phyloP scores from a whole-genome alignment of 2,888 invertebrate species.

The Germaria angustata region DNA sequence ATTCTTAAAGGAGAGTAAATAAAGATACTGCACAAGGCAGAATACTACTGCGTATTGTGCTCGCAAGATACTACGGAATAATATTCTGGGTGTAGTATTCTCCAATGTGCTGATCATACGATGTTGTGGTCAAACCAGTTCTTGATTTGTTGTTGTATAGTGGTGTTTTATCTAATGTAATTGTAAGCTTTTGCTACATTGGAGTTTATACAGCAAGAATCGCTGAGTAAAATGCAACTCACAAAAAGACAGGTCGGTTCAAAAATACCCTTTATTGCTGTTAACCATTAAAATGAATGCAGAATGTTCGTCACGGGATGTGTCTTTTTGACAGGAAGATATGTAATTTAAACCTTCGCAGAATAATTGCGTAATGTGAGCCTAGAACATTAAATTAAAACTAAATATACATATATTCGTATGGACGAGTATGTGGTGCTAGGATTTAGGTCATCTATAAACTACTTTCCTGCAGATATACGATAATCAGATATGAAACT shows the following conservation, averaged over 20 bases:
- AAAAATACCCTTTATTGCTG: not conserved
- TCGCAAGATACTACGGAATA: conserved; percentile 23
- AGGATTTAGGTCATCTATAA: too few relatives aligned
- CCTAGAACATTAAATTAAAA: too few relatives aligned
- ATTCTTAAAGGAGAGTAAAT: conserved; percentile 42
- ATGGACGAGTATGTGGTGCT: too few relatives aligned
- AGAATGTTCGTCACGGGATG: too few relatives aligned
- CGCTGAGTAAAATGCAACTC: not conserved
- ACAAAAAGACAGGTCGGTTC: not conserved
- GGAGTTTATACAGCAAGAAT: conserved; percentile 49
- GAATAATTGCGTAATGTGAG: too few relatives aligned
- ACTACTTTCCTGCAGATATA: too few relatives aligned
- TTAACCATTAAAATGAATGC: too few relatives aligned
- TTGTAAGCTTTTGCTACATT: conserved; percentile 60
- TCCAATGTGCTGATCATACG: not conserved
- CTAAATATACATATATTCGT: too few relatives aligned
- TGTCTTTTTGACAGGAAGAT: too few relatives aligned
- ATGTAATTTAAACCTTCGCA: too few relatives aligned
- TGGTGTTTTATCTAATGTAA: conserved; percentile 45
- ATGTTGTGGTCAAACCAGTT: conserved; percentile 64
- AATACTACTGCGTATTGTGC: conserved; percentile 17
- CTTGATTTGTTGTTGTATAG: conserved; percentile 45
- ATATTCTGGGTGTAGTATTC: not conserved
- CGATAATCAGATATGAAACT: too few relatives aligned
- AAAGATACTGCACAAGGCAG: not conserved